Base-by-base conservation (phyloP, 2,888 invertebrate genomes). In the Drosophila percnosoma region DNA sequence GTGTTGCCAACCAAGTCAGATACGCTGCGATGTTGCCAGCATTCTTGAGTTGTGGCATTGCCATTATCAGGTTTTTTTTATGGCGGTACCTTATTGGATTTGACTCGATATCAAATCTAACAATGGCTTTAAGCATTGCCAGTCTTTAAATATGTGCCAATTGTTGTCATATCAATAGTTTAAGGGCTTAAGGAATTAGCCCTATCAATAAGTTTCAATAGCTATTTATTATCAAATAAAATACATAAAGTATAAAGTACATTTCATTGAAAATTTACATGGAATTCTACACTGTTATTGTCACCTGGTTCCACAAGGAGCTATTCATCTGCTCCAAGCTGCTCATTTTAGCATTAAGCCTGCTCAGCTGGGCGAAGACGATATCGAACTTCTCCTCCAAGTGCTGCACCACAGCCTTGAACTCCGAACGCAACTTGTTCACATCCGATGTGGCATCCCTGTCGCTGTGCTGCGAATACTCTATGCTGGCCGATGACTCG, bases 301-400 rank as follows among this genome's bases (percentile, higher is more conserved):
- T 87, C 36, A 91, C 68, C 38, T 92, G 87, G 33, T 84, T 83
- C 88, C 90, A 92, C 33, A 91, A 31, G 1, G 91, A 83, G 18
- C 79, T 70, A 65, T 92, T 92, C 10, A 90, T 73, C 4, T 64
- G 57, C 42, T 91, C 90, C 42, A 92, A 72, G 0, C 67, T 59
- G 27, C 78, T 66, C 63, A 92, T 73, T 53, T 90, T 89, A 7
- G 54, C 59, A 62, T 89, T 89, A 7, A 92, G 59, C 4, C 72
- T 68, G 1, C 75, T 70, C 0, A 92, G 58, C 60, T 82, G 70
- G 1, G 68, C 59, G 8, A 74, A 68, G 8, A 88, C 60, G 0
- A 34, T 8, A 27, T 84, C 80, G 29, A 92, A 89, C 67, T 92
- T 92, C 2, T 67, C 24, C 57, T 92, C 92, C 68, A 91, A 88